Base-by-base conservation (phyloP, 2,797 vertebrate species). In the Chelonia mydas region DNA sequence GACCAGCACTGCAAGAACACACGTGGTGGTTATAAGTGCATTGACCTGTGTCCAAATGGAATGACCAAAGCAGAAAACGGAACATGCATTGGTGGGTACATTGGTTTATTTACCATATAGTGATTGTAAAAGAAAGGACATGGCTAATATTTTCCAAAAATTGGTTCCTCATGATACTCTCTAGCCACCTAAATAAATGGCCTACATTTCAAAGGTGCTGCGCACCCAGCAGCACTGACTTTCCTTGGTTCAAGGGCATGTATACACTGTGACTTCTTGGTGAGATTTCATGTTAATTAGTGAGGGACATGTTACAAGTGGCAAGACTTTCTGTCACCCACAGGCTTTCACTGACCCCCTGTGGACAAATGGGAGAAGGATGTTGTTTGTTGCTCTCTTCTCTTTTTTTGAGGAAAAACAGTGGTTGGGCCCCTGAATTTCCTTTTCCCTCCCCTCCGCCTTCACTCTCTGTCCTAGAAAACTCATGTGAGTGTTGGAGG, bases 1-100 rank as follows among this genome's bases (percentile, higher is more conserved):
- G 99, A 99, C 92, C 99, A 99, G 94, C 99, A 99, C 93, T 99
- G 99, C 95, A 99, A 99, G 97, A 99, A 99, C 97, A 99, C 99
- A 1, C 99, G 99, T 0, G 99, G 99, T 9, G 99, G 99, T 93
- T 99, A 99, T 96, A 99, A 98, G 90, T 99, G 99, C 96, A 99
- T 99, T 41, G 99, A 99, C 96, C 98, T 99, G 87, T 99, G 99
- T 96, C 99, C 99, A 16, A 98, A 54, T 16, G 99, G 99, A 55
- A 99, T 99, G 99, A 99, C 99, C 93, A 99, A 99, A 98, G 98
- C 98, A 61, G 98, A 97, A 83, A 99, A 99, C 2, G 99, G 98
- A 84, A 99, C 99, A 2, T 99, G 99, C 91, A 76, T 99, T 76
- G 99, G 99, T 99, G 95, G 98, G 99, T 98, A 55, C 27, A n/a